A percentile compares a stretch with the other conserved stretches of the same genome.
Evolutionary conservation across 37 sponge, comb jelly and placozoan species (phyloP).

Genomic region (Petrosia ficiformis): DNA sequence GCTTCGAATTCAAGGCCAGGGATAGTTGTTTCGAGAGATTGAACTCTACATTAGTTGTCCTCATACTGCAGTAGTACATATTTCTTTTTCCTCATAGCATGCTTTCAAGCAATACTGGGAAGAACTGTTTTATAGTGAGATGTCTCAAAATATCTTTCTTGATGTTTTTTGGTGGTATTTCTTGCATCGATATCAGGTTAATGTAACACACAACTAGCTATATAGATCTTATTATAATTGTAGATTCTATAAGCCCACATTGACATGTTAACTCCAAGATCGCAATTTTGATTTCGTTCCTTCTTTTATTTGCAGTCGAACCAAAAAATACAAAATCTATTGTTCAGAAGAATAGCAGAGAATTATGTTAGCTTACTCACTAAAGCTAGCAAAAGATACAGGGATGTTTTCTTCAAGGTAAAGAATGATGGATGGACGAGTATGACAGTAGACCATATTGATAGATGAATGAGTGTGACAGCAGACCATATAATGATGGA

Average conservation of each 20-base stretch:
- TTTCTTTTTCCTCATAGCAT: neutral
- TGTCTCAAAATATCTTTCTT: conserved; percentile 49
- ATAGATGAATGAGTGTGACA: no score
- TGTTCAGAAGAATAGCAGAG: conserved; percentile 69
- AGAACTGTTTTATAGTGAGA: conserved; percentile 28
- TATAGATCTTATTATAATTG: no score
- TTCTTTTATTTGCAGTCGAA: conserved; percentile 38
- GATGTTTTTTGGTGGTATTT: conserved; percentile 90
- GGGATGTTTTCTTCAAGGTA: no score
- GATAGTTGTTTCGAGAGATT: neutral
- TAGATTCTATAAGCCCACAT: no score
- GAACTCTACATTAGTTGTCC: neutral
- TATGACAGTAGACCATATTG: no score
- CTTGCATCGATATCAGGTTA: conserved; percentile 70
- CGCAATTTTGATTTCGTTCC: no score
- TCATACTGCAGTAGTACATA: neutral
- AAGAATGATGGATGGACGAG: no score
- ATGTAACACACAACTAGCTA: neutral
- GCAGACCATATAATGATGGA: no score
- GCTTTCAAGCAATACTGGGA: conserved; percentile 39
- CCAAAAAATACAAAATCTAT: conserved; percentile 32
- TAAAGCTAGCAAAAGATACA: no score
- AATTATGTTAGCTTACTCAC: conserved; percentile 62
- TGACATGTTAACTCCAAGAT: no score
- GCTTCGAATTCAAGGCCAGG: no score